Evolutionary conservation across 2,113 vertebrate genomes (phyloP).

Genomic region (Stegostoma tigrinum): DNA sequence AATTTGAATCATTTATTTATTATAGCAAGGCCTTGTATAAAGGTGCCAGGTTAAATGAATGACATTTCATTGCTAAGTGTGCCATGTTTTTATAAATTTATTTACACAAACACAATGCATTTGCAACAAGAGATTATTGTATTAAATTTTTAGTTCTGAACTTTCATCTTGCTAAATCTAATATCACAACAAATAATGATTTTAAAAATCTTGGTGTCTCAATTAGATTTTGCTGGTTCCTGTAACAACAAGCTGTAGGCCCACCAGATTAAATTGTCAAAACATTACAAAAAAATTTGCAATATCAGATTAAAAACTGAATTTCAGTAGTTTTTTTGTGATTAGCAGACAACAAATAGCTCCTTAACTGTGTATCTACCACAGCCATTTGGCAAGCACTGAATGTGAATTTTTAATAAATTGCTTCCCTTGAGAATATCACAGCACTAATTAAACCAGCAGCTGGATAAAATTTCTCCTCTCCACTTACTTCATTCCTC

Average conservation of each 20-base stretch:
- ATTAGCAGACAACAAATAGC: constrained; percentile 26
- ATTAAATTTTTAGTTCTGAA: neutral
- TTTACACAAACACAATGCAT: neutral
- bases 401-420: constrained; percentile 24
- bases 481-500: neutral
- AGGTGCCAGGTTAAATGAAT: neutral
- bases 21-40: neutral
- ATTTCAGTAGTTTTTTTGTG: neutral
- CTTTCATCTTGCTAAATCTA: neutral
- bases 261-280: neutral
- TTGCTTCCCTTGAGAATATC: constrained; percentile 18
- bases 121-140: neutral
- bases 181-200: neutral
- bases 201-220: neutral
- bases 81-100: neutral
- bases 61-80: neutral
- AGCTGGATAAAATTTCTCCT: neutral
- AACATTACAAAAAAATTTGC: neutral
- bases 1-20: neutral
- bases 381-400: constrained; percentile 19
- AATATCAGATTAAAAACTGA: neutral
- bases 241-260: too few relatives aligned
- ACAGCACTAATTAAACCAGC: constrained; percentile 31
- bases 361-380: neutral
- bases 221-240: too few relatives aligned